These are phyloP conservation scores for Delichon dasypus DNA, from an alignment of 2,797 vertebrate genomes.

Conservation along the genomic window DNA sequence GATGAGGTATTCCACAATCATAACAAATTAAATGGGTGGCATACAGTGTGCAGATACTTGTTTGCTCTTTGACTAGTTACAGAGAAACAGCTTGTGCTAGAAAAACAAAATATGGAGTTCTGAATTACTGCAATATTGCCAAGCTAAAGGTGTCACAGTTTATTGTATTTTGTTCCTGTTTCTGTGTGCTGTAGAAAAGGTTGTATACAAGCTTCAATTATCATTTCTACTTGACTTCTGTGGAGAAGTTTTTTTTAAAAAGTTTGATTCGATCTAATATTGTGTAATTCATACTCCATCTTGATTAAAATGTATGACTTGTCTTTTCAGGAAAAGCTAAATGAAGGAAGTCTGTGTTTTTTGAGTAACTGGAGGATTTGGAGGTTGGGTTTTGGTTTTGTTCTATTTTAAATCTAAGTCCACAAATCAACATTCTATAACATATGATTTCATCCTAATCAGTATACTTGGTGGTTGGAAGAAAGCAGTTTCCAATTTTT, in stretches of 20 bases:
- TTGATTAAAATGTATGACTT: neutral
- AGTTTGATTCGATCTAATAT: neutral
- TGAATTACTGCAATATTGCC: neutral
- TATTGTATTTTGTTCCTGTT: neutral
- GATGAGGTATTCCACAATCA: slow-evolving; percentile 43
- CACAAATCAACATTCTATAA: neutral
- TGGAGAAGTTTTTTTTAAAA: neutral
- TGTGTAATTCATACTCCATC: neutral
- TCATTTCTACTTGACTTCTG: neutral
- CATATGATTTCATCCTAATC: neutral
- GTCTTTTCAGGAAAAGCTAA: neutral
- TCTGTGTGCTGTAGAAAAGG: neutral
- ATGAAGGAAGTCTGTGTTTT: neutral
- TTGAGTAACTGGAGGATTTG: neutral
- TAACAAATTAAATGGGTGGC: slow-evolving; percentile 31
- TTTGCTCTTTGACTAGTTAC: slow-evolving; percentile 43
- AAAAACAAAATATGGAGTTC: slow-evolving; percentile 11
- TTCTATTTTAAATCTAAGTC: neutral
- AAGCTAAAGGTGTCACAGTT: neutral
- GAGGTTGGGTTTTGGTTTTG: neutral
- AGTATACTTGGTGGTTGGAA: neutral
- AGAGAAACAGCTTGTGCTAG: slow-evolving; percentile 19
- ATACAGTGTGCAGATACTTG: slow-evolving; percentile 5
- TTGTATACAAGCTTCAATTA: neutral
- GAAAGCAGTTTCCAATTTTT: neutral